Percentiles rank a stretch among this genome's conserved stretches.
Evolutionary conservation across 1,140 invertebrate genomes (phyloP).

Genomic region (Tyrophagus putrescentiae): DNA sequence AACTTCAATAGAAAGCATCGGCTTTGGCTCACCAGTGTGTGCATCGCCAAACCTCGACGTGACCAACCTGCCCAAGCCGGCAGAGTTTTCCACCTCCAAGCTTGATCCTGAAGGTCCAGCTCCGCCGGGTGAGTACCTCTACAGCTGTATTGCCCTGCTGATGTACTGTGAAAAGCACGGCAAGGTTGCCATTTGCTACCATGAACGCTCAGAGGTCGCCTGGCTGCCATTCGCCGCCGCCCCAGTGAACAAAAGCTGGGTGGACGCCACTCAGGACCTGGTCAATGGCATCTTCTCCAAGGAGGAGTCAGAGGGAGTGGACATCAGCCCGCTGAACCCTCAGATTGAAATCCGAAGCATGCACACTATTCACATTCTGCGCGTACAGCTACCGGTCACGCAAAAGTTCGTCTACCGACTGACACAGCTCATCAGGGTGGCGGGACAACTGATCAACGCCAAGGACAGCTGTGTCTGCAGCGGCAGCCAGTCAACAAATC

Average conservation of each 20-base stretch:
- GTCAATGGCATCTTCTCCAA: constrained; percentile 13
- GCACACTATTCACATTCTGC: constrained; percentile 14
- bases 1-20: neutral
- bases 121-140: constrained; percentile 18
- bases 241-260: constrained; percentile 17
- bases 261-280: neutral
- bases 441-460: neutral
- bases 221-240: constrained; percentile 22
- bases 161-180: constrained; percentile 22
- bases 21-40: neutral
- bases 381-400: constrained; percentile 20
- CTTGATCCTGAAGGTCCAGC: constrained; percentile 19
- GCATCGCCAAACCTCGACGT: neutral
- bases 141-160: constrained; percentile 19
- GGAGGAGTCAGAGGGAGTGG: neutral
- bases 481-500: constrained; percentile 17
- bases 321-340: neutral
- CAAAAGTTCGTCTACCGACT: constrained; percentile 19
- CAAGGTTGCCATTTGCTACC: constrained; percentile 1
- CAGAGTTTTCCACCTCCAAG: neutral
- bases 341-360: neutral
- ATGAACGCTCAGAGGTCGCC: neutral
- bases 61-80: neutral
- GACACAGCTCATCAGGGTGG: neutral
- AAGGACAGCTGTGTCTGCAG: neutral